Evolutionary conservation across 2,797 vertebrate species (phyloP).

Genomic region (Ceyx erithaca): DNA sequence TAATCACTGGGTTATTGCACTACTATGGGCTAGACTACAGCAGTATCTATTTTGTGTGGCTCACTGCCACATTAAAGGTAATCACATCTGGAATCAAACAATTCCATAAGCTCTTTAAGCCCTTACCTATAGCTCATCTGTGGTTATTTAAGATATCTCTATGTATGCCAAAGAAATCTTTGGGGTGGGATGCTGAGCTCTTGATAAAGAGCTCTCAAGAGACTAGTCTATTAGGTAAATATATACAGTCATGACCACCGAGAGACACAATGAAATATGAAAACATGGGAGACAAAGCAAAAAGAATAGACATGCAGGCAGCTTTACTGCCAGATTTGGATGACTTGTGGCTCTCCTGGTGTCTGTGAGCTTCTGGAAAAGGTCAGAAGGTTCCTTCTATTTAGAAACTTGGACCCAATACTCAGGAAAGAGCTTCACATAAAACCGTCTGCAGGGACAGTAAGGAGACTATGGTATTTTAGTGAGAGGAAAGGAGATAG

Average conservation of each 20-base stretch:
- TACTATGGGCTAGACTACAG: not conserved
- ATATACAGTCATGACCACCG: not conserved
- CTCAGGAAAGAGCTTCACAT: not conserved
- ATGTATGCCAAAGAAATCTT: not conserved
- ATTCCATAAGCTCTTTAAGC: not conserved
- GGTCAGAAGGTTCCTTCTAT: constrained; percentile 5
- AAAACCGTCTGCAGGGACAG: not conserved
- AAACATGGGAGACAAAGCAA: not conserved
- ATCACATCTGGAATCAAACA: not conserved
- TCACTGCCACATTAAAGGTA: not conserved
- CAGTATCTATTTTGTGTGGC: not conserved
- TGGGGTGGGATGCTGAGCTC: fast-evolving
- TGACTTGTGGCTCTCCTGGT: constrained; percentile 24
- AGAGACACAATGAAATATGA: constrained; percentile 29
- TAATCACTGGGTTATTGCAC: not conserved
- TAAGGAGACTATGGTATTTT: not conserved
- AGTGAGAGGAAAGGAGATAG: not conserved
- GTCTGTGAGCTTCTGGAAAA: constrained; percentile 17
- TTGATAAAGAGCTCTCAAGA: not conserved
- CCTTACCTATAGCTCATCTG: not conserved
- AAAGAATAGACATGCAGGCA: not conserved
- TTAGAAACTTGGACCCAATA: not conserved
- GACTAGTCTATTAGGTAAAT: not conserved
- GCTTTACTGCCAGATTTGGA: constrained; percentile 10
- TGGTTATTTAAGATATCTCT: not conserved